phyloP scores from a whole-genome alignment of 2,797 vertebrate genomes.

The Leuciscus waleckii region DNA sequence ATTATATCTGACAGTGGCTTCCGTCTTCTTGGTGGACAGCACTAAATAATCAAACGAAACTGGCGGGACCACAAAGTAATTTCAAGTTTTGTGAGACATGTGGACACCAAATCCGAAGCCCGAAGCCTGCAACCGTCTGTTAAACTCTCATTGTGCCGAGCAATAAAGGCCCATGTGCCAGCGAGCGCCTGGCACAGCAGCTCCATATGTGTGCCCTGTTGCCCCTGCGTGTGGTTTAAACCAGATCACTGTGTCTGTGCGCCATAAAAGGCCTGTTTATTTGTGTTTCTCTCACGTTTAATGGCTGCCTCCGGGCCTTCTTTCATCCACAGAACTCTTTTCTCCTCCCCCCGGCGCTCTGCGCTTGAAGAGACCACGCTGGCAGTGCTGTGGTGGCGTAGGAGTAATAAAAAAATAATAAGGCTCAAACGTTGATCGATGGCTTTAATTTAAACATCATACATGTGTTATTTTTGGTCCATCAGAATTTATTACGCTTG shows the following conservation, averaged over 20 bases:
- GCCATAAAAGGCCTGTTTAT: constrained; percentile 66
- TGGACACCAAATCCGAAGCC: constrained; percentile 41
- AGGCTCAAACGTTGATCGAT: constrained; percentile 55
- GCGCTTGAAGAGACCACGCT: constrained; percentile 43
- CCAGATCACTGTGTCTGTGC: constrained; percentile 52
- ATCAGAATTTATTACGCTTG: constrained; percentile 47
- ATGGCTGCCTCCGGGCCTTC: constrained; percentile 60
- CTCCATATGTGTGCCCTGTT: constrained; percentile 60
- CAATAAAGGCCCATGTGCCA: constrained; percentile 56
- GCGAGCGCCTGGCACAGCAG: constrained; percentile 57
- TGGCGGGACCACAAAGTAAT: constrained; percentile 43
- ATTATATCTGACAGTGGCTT: constrained; percentile 46
- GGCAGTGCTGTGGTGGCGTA: constrained; percentile 49
- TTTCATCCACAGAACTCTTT: constrained; percentile 50
- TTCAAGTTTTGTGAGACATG: constrained; percentile 42
- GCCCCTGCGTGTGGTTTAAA: constrained; percentile 50
- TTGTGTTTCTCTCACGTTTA: constrained; percentile 64
- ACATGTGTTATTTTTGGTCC: constrained; percentile 54
- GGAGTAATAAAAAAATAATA: constrained; percentile 55
- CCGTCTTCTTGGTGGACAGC: constrained; percentile 42
- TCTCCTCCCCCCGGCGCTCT: constrained; percentile 38
- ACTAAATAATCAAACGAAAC: constrained; percentile 50
- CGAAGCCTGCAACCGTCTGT: constrained; percentile 35
- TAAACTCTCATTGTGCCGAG: constrained; percentile 46
- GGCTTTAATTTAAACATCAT: constrained; percentile 63